These are phyloP conservation scores for Oostethus manadensis DNA, from an alignment of 2,113 vertebrate genomes.

Conservation along the genomic window DNA sequence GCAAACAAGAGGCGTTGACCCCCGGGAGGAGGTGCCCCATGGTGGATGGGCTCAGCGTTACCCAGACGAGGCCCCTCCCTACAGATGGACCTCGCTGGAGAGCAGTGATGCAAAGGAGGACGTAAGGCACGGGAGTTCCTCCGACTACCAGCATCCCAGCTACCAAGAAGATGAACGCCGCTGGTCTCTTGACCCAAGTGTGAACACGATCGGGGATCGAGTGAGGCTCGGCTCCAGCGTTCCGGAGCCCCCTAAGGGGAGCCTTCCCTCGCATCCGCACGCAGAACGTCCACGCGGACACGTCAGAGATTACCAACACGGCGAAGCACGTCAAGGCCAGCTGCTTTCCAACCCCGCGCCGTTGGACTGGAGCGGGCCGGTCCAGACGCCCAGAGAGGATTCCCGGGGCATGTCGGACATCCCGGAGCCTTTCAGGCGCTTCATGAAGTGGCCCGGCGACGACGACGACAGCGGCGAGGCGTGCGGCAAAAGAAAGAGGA, in stretches of 20 bases:
- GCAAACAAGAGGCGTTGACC: conserved; percentile 12
- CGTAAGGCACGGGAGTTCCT: conserved; percentile 8
- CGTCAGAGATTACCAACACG: conserved; percentile 35
- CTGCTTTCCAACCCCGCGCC: neutral
- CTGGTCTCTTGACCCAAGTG: conserved; percentile 28
- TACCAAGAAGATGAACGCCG: conserved; percentile 9
- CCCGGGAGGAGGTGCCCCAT: conserved; percentile 10
- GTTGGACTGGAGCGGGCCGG: conserved; percentile 8
- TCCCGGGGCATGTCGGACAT: conserved; percentile 40
- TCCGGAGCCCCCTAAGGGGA: conserved; percentile 33
- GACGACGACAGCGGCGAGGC: neutral
- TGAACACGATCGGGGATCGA: conserved; percentile 4
- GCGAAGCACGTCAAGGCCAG: conserved; percentile 1
- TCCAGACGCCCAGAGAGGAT: conserved; percentile 24
- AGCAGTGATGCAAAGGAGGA: conserved; percentile 18
- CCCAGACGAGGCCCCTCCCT: conserved; percentile 18
- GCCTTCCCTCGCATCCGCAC: conserved; percentile 4
- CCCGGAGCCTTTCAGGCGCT: conserved; percentile 65
- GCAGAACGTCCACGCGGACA: neutral
- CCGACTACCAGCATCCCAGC: neutral
- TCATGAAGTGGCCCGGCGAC: conserved; percentile 31
- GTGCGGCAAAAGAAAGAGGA: conserved; percentile 50
- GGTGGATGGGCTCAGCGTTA: conserved; percentile 13
- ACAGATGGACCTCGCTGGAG: conserved; percentile 31
- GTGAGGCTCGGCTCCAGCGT: conserved; percentile 29